These are phyloP conservation scores for Meghimatium bilineatum DNA, from an alignment of 2,888 invertebrate genomes.

Conservation along the genomic window DNA sequence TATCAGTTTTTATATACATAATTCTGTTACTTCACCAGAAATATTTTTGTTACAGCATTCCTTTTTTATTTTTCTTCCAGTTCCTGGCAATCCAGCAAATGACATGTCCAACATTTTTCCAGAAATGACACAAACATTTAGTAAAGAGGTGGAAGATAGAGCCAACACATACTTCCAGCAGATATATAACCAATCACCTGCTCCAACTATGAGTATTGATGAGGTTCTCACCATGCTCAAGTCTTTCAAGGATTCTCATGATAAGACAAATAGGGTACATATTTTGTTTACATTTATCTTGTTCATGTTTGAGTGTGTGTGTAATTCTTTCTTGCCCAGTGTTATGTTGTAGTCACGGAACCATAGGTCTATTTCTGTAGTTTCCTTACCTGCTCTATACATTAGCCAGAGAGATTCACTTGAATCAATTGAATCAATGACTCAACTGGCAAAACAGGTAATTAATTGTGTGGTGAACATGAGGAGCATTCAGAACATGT, in stretches of 20 bases:
- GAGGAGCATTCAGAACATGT: too few relatives aligned
- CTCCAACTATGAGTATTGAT: conserved; percentile 91
- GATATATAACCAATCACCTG: conserved; percentile 96
- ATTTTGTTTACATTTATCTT: background rate
- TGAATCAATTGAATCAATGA: too few relatives aligned
- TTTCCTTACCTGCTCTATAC: too few relatives aligned
- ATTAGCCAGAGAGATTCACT: too few relatives aligned
- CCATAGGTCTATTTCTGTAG: too few relatives aligned
- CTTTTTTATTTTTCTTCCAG: background rate
- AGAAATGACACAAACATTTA: conserved; percentile 86
- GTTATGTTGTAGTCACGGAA: too few relatives aligned
- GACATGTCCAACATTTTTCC: conserved; percentile 71
- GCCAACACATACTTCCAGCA: conserved; percentile 99
- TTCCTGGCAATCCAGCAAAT: conserved; percentile 45
- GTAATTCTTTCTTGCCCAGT: too few relatives aligned
- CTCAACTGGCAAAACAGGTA: too few relatives aligned
- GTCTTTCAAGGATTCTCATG: conserved; percentile 93
- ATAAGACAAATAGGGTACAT: conserved; percentile 86
- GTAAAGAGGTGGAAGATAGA: conserved; percentile 97
- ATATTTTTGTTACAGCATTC: too few relatives aligned
- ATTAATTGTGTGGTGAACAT: too few relatives aligned
- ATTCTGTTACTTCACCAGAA: too few relatives aligned
- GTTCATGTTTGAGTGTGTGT: background rate
- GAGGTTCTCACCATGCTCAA: conserved; percentile 97
- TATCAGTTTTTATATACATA: too few relatives aligned